These are phyloP conservation scores for Buathra laborator DNA, from an alignment of 2,888 invertebrate species.

Conservation along the genomic window DNA sequence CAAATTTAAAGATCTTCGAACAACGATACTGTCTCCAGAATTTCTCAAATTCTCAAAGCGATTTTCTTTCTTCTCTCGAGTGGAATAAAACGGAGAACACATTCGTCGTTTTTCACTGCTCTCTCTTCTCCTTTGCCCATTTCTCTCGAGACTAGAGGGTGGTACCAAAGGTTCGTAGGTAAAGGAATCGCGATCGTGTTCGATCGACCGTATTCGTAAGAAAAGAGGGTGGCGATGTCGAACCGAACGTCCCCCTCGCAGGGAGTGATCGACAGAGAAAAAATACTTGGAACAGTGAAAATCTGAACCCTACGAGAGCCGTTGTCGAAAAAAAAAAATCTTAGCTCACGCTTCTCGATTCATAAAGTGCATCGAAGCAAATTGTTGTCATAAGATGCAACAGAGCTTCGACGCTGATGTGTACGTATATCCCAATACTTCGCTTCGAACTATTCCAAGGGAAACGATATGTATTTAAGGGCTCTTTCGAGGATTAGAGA, in stretches of 20 bases:
- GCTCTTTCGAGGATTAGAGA: constrained; percentile 1
- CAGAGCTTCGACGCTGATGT: constrained; percentile 25
- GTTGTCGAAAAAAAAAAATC: constrained; percentile 72
- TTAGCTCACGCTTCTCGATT: constrained; percentile 66
- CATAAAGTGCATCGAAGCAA: constrained; percentile 75
- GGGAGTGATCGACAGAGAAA: constrained; percentile 63
- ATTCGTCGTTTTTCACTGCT: not conserved
- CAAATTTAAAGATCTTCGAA: not conserved
- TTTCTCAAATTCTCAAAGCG: constrained; percentile 41
- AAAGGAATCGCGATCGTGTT: constrained; percentile 77
- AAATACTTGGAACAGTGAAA: constrained; percentile 57
- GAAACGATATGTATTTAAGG: not conserved
- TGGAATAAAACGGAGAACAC: constrained; percentile 57
- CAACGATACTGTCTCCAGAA: not conserved
- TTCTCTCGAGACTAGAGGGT: constrained; percentile 33
- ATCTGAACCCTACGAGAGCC: constrained; percentile 69
- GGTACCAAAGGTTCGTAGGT: constrained; percentile 9
- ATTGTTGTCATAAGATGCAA: constrained; percentile 73
- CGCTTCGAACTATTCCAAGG: not conserved
- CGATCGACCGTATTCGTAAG: constrained; percentile 76
- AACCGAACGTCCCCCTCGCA: not conserved
- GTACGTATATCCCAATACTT: constrained; percentile 38
- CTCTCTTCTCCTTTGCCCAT: no score
- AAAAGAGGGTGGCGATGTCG: constrained; percentile 51
- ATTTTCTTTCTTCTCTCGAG: constrained; percentile 58